Conservation (phyloP, 2,797 vertebrate genomes). For the Picus viridis region DNA sequence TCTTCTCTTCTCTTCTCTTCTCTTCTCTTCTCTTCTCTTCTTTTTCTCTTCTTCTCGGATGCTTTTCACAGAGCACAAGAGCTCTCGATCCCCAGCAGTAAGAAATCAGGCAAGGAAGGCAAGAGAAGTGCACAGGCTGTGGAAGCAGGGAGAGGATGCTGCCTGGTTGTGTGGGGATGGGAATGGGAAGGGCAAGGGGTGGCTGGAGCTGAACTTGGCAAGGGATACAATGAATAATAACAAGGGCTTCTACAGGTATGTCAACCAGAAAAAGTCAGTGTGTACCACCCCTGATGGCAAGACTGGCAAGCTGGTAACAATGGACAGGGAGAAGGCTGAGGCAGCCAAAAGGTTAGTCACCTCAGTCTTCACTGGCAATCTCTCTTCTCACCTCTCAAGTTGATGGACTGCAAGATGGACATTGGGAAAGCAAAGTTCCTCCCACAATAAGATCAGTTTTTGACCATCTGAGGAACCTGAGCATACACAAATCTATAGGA, state of each 20-base stretch:
- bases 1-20: no score
- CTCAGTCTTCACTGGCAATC: no score
- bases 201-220: no score
- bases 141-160: neutral
- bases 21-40: no score
- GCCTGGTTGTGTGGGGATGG: neutral
- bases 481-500: neutral
- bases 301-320: no score
- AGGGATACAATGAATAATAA: neutral
- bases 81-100: no score
- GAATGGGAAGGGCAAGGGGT: neutral
- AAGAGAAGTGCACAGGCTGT: neutral
- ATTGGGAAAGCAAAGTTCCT: neutral
- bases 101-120: no score
- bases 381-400: neutral
- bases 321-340: no score
- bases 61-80: no score
- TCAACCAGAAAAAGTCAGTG: neutral
- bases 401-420: neutral
- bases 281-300: neutral
- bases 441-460: neutral
- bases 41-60: no score
- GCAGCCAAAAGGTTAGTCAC: no score
- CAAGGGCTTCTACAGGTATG: neutral
- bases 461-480: neutral